Base-by-base conservation (phyloP, 2,797 vertebrate species). In the Melopsittacus undulatus region DNA sequence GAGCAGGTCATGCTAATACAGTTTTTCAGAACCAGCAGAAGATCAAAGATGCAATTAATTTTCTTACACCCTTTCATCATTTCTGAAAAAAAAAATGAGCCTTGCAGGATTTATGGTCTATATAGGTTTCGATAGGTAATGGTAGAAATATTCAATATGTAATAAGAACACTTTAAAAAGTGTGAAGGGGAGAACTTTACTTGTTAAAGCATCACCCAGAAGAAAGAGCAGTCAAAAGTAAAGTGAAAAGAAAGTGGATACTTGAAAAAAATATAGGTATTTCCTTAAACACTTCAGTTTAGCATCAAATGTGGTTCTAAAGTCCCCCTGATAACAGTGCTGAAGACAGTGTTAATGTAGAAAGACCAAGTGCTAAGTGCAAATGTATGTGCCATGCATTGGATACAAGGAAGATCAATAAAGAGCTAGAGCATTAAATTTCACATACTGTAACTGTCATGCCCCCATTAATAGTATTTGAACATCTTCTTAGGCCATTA, bases 361-460 rank as follows among this genome's bases (percentile, higher is more conserved):
- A 97, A 97, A 87, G 96, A 97, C 92, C 90, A 94, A 96, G 97
- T 97, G 96, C 74, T 92, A 95, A 97, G 96, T 97, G 96, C 97
- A 97, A 95, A 74, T 84, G 72, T 94, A 69, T 95, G 94, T 95
- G 95, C 94, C 95, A 76, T 30, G 83, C 91, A 24, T 74, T 1
- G 1, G 86, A 95, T 97, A 97, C 94, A 96, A 89, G 96, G 95
- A 96, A 96, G 98, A 98, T 98, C 97, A 97, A 98, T 98, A 98
- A 97, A 94, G 97, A 98, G 98, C 96, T 97, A 96, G 97, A 98
- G 98, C 98, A 97, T 98, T 98, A 98, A 98, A 98, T 98, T 98
- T 97, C 97, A 95, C 95, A 97, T 83, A 96, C 95, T 91, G 94
- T 96, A 97, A 96, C 95, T 95, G 97, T 97, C 97, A 98, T 80